phyloP scores from a whole-genome alignment of 2,888 invertebrate genomes.

The Lymantria dispar region DNA sequence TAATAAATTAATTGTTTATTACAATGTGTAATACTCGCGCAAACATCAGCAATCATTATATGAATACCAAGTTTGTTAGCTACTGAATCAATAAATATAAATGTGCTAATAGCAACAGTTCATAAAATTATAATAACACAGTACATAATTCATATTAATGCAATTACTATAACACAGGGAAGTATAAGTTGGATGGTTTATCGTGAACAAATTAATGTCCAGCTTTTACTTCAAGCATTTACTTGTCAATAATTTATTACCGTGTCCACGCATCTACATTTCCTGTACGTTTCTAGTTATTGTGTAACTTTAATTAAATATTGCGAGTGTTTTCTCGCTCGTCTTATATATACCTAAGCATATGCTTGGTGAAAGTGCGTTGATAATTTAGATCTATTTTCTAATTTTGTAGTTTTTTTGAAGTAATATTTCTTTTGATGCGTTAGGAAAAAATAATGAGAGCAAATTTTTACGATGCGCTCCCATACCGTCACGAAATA shows the following conservation, averaged over 20 bases:
- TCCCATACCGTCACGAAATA: no score
- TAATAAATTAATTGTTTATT: no score
- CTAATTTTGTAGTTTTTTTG: no score
- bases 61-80: no score
- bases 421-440: no score
- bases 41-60: no score
- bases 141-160: neutral
- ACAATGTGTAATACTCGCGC: no score
- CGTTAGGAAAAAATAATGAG: no score
- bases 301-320: slow-evolving; percentile 32
- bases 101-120: neutral
- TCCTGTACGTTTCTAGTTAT: slow-evolving; percentile 24
- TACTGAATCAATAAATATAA: no score
- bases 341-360: neutral
- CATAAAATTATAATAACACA: neutral
- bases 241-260: slow-evolving; percentile 19
- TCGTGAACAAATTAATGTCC: neutral
- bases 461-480: no score
- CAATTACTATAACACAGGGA: neutral
- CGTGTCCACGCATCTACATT: slow-evolving; percentile 25
- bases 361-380: neutral
- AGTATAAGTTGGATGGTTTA: neutral
- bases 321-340: slow-evolving; percentile 19
- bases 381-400: no score
- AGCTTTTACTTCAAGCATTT: slow-evolving; percentile 10